phyloP scores from a whole-genome alignment of 2,888 invertebrate genomes.

The Hirtodrosophila confusa region DNA sequence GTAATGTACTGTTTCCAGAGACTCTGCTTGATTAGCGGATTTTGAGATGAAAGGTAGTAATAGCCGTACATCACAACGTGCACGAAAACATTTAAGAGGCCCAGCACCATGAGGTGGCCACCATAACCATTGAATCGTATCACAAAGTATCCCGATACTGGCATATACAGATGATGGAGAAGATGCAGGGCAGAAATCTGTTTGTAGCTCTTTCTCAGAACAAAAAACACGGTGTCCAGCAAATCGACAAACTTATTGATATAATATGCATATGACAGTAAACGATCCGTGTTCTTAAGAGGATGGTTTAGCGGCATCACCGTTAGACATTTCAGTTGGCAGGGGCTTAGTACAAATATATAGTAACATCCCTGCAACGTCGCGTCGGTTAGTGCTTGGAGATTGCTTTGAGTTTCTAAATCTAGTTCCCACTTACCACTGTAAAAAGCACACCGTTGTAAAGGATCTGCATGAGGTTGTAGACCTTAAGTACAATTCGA shows the following conservation, averaged over 20 bases:
- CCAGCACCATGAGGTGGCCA: slow-evolving; percentile 48
- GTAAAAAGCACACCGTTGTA: slow-evolving; percentile 36
- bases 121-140: slow-evolving; percentile 55
- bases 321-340: slow-evolving; percentile 21
- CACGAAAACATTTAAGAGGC: slow-evolving; percentile 53
- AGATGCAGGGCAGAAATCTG: slow-evolving; percentile 55
- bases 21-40: background rate
- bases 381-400: too few relatives aligned
- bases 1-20: slow-evolving; percentile 62
- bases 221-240: slow-evolving; percentile 61
- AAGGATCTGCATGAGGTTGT: slow-evolving; percentile 45
- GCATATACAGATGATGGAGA: slow-evolving; percentile 59
- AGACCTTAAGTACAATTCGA: slow-evolving; percentile 25
- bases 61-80: slow-evolving; percentile 57
- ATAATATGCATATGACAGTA: slow-evolving; percentile 53
- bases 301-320: slow-evolving; percentile 37
- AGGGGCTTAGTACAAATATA: slow-evolving; percentile 3
- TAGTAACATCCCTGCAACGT: slow-evolving; percentile 23
- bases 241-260: slow-evolving; percentile 57
- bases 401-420: background rate
- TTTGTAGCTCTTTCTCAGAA: slow-evolving; percentile 54
- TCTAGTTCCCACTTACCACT: slow-evolving; percentile 27
- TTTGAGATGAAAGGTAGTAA: slow-evolving; percentile 45
- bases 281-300: slow-evolving; percentile 45
- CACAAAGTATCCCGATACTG: slow-evolving; percentile 32